Evolutionary conservation across 2,113 vertebrate genomes (phyloP).

Genomic region (Phasianus colchicus): DNA sequence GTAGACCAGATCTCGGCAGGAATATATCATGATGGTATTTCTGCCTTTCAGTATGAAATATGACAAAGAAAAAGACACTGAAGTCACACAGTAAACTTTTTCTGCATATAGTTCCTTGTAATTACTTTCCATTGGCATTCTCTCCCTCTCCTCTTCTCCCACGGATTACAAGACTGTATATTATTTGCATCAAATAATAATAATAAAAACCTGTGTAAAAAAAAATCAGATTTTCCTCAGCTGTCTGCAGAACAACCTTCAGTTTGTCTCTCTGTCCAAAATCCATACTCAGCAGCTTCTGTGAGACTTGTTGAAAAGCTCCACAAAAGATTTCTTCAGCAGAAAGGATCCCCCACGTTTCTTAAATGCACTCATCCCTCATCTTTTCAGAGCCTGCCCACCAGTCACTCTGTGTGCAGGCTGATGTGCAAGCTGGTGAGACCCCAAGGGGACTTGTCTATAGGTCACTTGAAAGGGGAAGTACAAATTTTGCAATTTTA

Average conservation of each 20-base stretch:
- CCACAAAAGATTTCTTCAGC: slow-evolving; percentile 31
- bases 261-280: not conserved
- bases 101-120: not conserved
- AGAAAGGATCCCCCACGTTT: not conserved
- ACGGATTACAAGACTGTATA: not conserved
- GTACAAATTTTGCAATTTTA: not conserved
- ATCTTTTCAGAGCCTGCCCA: not conserved
- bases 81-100: not conserved
- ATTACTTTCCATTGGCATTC: not conserved
- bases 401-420: not conserved
- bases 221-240: not conserved
- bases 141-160: not conserved
- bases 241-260: not conserved
- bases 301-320: slow-evolving; percentile 27
- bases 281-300: not conserved
- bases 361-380: not conserved
- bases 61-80: not conserved
- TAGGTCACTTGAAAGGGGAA: not conserved
- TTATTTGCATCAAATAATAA: not conserved
- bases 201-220: not conserved
- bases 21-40: not conserved
- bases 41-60: not conserved
- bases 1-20: not conserved
- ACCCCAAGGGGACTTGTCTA: not conserved
- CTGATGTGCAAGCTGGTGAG: not conserved